Base-by-base conservation (phyloP, 2,797 vertebrate genomes). In the Rallus crepitans region DNA sequence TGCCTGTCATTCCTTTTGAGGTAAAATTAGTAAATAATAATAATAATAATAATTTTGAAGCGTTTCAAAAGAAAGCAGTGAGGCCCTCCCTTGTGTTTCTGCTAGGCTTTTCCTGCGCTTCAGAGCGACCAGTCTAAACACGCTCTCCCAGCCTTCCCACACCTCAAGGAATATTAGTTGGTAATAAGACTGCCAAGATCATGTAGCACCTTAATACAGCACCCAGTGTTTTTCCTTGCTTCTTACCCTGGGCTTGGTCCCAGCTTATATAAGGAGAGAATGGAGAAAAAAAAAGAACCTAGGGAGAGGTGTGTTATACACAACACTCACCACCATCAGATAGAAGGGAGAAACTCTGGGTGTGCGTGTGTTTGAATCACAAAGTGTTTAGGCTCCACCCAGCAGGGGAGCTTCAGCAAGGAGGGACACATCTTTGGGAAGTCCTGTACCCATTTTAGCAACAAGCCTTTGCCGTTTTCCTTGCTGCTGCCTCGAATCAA, bases 161-260 rank as follows among this genome's bases (percentile, higher is more conserved):
- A 79, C 79, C 93, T 87, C 52, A 92, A 89, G 81, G 81, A 92
- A 70, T 65, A 93, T 75, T 68, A 89, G 63, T 84, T 94, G 68
- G 85, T 72, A 55, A 88, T 72, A 86, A 89, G 12, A 17, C 35
- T 72, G 60, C 65, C 69, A 93, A 96, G 52, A 85, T 71, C 1
- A 3, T 73, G 55, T 48, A 42, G 78, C 33, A 59, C 65, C 79
- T 90, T 90, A 60, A 61, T 37, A 56, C 31, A 89, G 33, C 55
- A 79, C 42, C 10, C 64, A 33, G 37, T 89, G 69, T 90, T 93
- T 89, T 89, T 94, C 55, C 42, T 85, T 59, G 33, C 24, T n/a
- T 78, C 66, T 70, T 78, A 57, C 42, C 40, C 30, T 61, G 33
- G 33, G 53, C 60, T 6, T 75, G 68, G 45, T 52, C n/a, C 25